Evolutionary conservation across 2,888 invertebrate species (phyloP).

Genomic region (Synergus gifuensis): DNA sequence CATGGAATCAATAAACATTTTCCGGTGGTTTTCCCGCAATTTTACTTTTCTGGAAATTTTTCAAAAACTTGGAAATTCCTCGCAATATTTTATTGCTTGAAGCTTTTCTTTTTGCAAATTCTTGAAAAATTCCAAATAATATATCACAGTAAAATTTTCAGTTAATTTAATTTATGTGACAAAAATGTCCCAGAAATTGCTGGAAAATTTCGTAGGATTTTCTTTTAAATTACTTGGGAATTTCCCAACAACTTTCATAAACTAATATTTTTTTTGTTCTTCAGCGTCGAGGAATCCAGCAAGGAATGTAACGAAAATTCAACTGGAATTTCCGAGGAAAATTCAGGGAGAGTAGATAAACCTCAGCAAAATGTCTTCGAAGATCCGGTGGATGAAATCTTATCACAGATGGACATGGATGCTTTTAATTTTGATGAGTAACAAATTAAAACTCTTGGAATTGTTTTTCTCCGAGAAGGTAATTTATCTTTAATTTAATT

Average conservation of each 20-base stretch:
- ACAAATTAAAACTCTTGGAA: not conserved
- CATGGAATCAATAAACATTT: not conserved
- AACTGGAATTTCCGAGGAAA: not conserved
- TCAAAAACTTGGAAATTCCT: too few species aligned
- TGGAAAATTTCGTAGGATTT: not conserved
- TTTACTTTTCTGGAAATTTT: not conserved
- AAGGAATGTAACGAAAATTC: not conserved
- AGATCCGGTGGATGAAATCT: conserved; percentile 68
- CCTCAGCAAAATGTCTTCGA: not conserved
- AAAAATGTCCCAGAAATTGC: too few species aligned
- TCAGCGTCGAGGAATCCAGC: not conserved
- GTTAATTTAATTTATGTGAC: too few species aligned
- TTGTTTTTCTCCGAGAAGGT: not conserved
- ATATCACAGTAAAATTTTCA: too few species aligned
- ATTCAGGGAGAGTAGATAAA: not conserved
- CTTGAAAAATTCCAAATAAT: too few species aligned
- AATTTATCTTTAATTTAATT: not conserved
- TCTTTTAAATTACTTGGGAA: not conserved
- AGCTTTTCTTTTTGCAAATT: too few species aligned
- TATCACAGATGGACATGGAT: conserved; percentile 71
- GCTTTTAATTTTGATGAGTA: conserved; percentile 54
- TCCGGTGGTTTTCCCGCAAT: not conserved
- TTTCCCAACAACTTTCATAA: not conserved
- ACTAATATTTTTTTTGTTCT: not conserved
- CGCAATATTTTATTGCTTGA: too few species aligned